phyloP scores from a whole-genome alignment of 2,888 invertebrate genomes.

The Colostygia pectinataria region DNA sequence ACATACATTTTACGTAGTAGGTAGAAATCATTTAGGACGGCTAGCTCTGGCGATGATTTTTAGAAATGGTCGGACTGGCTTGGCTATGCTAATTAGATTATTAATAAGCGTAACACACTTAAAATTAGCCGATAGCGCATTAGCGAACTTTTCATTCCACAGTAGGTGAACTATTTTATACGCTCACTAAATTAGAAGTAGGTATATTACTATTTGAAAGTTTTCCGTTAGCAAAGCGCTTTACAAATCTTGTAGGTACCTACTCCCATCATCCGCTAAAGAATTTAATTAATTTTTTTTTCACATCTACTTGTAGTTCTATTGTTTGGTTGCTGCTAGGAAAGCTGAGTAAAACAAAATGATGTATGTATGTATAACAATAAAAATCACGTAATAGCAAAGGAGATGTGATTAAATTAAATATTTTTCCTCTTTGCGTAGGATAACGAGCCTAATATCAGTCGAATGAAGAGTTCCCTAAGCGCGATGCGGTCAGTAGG shows the following conservation, averaged over 20 bases:
- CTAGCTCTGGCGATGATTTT: slow-evolving; percentile 49
- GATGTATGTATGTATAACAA: no score
- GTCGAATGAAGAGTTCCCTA: slow-evolving; percentile 79
- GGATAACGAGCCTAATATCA: slow-evolving; percentile 11
- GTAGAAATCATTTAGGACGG: slow-evolving; percentile 60
- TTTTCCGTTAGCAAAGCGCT: slow-evolving; percentile 1
- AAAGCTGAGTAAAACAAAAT: no score
- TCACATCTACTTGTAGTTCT: no score
- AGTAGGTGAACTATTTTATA: slow-evolving; percentile 18
- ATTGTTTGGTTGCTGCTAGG: no score
- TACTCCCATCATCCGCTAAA: not conserved
- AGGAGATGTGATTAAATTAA: not conserved
- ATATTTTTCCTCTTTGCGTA: not conserved
- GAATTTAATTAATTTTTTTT: not conserved
- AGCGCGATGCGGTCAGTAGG: slow-evolving; percentile 87
- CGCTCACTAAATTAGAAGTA: slow-evolving; percentile 16
- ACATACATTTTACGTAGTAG: slow-evolving; percentile 49
- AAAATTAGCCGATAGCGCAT: slow-evolving; percentile 59
- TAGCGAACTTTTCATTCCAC: slow-evolving; percentile 80
- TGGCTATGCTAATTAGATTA: slow-evolving; percentile 53
- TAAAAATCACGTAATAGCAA: no score
- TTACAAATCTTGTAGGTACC: not conserved
- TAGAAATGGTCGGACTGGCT: slow-evolving; percentile 59
- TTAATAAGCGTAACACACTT: slow-evolving; percentile 74
- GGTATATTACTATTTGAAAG: slow-evolving; percentile 9